Conservation (phyloP, 2,113 vertebrate genomes). For the Lucifuga dentata region DNA sequence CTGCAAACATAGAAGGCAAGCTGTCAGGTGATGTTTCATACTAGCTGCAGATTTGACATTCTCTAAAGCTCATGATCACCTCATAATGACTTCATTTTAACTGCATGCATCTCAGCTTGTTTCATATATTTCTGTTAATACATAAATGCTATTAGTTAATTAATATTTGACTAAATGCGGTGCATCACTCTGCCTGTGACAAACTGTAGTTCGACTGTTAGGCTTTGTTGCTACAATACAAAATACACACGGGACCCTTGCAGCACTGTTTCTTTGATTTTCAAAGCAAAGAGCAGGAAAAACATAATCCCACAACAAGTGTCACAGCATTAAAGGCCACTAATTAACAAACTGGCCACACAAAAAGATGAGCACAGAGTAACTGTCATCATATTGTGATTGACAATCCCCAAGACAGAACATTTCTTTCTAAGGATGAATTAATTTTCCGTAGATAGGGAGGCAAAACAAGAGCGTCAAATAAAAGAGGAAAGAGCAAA, state of each 20-base stretch:
- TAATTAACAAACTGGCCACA: constrained; percentile 73
- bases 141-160: constrained; percentile 78
- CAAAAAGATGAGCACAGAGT: constrained; percentile 34
- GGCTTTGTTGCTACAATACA: constrained; percentile 76
- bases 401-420: constrained; percentile 53
- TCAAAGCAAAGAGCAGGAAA: constrained; percentile 56
- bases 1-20: constrained; percentile 51
- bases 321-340: constrained; percentile 70
- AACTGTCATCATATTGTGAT: constrained; percentile 56
- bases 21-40: constrained; percentile 53
- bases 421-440: constrained; percentile 38
- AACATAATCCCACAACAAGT: constrained; percentile 77
- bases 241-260: constrained; percentile 72
- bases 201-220: constrained; percentile 72
- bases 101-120: constrained; percentile 37
- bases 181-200: constrained; percentile 75
- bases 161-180: constrained; percentile 79
- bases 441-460: constrained; percentile 25
- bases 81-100: constrained; percentile 51
- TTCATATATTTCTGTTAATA: constrained; percentile 39
- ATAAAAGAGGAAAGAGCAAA: background rate
- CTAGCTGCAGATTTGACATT: constrained; percentile 51
- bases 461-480: constrained; percentile 14
- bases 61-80: constrained; percentile 47
- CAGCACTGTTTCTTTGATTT: constrained; percentile 71